Evolutionary conservation across 2,113 vertebrate genomes (phyloP), one percentile per base, ranked within the genome.

Genomic region (Syngnathoides biaculeatus): DNA sequence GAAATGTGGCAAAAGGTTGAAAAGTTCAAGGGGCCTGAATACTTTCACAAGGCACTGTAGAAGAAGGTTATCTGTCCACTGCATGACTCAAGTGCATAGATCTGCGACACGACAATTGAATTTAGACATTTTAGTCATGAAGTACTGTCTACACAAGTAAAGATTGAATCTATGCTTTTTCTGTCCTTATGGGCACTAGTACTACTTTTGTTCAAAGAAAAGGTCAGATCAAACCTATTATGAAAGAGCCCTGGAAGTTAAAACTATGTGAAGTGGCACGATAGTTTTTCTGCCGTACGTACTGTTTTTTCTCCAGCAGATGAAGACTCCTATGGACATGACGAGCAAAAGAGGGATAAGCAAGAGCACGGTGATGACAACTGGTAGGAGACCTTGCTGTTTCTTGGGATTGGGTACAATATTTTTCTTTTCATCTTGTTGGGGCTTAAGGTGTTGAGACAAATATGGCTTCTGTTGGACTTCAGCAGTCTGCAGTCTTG

Each of bases 301-400:
- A 89, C 93, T 87, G 84, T 90, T 90, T 81, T 94, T 98, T 79
- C 88, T 95, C 95, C 95, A 97, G 77, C 91, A 92, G 87, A 98
- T 92, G 82, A 95, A 95, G 63, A 92, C 67, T 30, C 91, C 92
- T 68, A 94, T 88, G 75, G 90, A 87, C 73, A 96, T 76, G 81
- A 98, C 90, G 62, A 94, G 73, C 86, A 92, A 80, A 80, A 96
- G 74, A 30, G 95, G 95, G 66, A 97, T 85, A 66, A 94, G 89
- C 74, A 99, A 93, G 72, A 99, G 92, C 53, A 93, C 92, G 77
- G 93, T 96, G 88, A 98, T 92, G 77, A 97, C 81, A 68, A 92
- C 88, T 26, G 95, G 87, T 2, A 95, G 92, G 0, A 93, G 85
- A 19, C 93, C 91, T 59, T 88, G 91, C 63, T 81, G 83, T 79